phyloP scores from a whole-genome alignment of 2,797 vertebrate genomes.

The Halcyon leucocephala region DNA sequence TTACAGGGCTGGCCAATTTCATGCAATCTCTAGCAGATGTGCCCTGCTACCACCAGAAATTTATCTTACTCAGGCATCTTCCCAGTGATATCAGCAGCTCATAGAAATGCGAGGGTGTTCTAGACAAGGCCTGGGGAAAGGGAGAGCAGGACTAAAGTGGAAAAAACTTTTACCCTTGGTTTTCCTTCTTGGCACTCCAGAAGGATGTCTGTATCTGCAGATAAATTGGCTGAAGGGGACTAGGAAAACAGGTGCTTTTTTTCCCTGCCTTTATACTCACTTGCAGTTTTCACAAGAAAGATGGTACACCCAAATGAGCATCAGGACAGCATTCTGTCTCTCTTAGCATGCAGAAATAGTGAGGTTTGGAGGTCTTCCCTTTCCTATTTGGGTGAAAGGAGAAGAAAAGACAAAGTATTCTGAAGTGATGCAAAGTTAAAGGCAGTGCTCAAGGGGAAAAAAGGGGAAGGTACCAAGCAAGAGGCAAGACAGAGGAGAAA shows the following conservation, averaged over 20 bases:
- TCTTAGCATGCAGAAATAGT: neutral
- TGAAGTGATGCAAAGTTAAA: neutral
- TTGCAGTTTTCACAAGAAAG: neutral
- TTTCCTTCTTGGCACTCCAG: neutral
- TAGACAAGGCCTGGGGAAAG: neutral
- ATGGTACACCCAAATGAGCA: neutral
- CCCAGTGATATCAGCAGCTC: neutral
- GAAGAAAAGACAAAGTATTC: neutral
- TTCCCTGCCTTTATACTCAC: neutral
- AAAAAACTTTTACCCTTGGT: neutral
- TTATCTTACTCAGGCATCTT: neutral
- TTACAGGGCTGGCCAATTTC: neutral
- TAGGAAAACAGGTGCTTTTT: neutral
- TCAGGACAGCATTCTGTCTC: neutral
- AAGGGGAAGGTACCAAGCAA: neutral
- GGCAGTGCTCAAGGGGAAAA: accelerated
- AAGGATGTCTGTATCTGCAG: neutral
- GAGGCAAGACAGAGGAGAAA: neutral
- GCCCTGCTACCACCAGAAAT: neutral
- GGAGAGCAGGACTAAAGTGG: neutral
- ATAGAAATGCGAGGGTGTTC: neutral
- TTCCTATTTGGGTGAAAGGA: neutral
- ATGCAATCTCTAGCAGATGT: neutral
- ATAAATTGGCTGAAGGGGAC: neutral
- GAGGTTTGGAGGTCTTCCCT: neutral